Conservation (phyloP, 2,888 invertebrate species). For the Dusona sp. region DNA sequence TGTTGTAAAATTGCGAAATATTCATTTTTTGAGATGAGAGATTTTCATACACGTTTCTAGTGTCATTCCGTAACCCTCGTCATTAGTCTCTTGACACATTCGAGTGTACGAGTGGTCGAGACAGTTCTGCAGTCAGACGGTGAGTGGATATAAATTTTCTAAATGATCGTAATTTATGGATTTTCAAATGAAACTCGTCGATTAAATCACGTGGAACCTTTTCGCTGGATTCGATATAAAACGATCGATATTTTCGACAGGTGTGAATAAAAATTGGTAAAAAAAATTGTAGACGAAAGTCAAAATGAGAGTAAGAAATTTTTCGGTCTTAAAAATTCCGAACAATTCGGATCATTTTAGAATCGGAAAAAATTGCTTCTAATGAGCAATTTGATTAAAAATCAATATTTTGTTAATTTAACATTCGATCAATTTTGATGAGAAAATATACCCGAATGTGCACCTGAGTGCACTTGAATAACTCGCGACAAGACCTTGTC, state of each 20-base stretch:
- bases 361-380: background rate
- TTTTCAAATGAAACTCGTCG: background rate
- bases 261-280: background rate
- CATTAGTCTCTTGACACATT: background rate
- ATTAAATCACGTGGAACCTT: background rate
- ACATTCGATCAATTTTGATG: background rate
- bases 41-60: background rate
- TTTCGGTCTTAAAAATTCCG: background rate
- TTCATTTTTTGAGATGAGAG: constrained; percentile 4
- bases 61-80: constrained; percentile 9
- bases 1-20: background rate
- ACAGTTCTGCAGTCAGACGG: constrained; percentile 31
- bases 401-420: background rate
- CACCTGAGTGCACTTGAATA: background rate
- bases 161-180: background rate
- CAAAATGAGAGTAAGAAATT: background rate
- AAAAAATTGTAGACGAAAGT: background rate
- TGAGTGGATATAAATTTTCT: constrained; percentile 1
- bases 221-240: background rate
- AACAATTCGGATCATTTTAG: background rate
- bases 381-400: background rate
- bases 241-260: background rate
- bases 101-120: constrained; percentile 33
- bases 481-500: background rate
- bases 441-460: no score